Base-by-base conservation (phyloP, 2,113 vertebrate genomes). In the Vireo altiloquus region DNA sequence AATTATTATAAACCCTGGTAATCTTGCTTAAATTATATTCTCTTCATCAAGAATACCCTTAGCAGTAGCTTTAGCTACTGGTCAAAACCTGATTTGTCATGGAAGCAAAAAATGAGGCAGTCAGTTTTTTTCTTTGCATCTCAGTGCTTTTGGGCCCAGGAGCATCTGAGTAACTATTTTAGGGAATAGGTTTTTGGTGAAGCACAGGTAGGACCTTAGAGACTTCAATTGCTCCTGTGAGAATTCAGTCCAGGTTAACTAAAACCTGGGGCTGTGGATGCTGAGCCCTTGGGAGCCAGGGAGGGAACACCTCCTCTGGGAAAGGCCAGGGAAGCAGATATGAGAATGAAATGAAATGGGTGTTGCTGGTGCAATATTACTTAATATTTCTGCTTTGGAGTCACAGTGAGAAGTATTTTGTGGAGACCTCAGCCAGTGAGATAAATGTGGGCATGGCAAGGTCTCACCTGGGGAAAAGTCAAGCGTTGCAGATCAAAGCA, bases 171-270 rank as follows among this genome's bases (percentile, higher is more conserved):
- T 87, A 97, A 90, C 91, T 91, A 22, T 82, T 92, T 97, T 95
- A 97, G 97, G 89, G 96, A 97, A 95, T 94, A 90, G 91, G 53
- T 31, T 94, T 95, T 95, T 94, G 82, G 75, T 94, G 88, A 97
- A 93, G 82, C 13, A 25, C 53, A 92, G 95, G 94, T 97, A 89
- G 90, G 82, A 92, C 92, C 90, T 95, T 96, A 87, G 95, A 97
- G 88, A 60, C 88, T 97, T 94, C 82, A 97, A 96, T 57, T 96
- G 94, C 82, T 97, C 88, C 96, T 24, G 5, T 70, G 96, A 95
- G 96, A 92, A 96, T 87, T 82, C 91, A 93, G 93, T 89, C 95
- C 96, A 94, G 93, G 89, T 94, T 76, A 96, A 96, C 84, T 70
- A 89, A 94, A 90, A 94, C 56, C 80, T 95, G 87, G 53, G 92